These are phyloP conservation scores for Agrotis clavis DNA, from an alignment of 2,888 invertebrate genomes.

Conservation along the genomic window DNA sequence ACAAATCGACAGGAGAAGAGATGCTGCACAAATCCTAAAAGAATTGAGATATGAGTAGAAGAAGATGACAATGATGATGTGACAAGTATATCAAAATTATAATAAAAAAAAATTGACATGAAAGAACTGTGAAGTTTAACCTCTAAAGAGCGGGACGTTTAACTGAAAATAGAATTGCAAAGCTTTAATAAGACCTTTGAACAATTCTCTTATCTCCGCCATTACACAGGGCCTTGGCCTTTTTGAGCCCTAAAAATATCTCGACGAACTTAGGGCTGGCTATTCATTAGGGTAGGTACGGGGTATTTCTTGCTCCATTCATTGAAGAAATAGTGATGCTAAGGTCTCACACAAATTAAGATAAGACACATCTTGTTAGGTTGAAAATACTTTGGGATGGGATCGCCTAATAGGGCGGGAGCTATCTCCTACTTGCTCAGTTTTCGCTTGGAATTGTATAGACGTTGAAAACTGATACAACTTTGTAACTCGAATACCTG, in stretches of 20 bases:
- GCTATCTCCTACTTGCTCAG: neutral
- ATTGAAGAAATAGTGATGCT: constrained; percentile 31
- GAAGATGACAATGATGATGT: no score
- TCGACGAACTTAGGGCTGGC: constrained; percentile 16
- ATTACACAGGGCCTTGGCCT: constrained; percentile 15
- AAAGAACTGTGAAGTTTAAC: no score
- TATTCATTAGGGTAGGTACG: constrained; percentile 25
- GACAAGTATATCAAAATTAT: no score
- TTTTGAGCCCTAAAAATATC: constrained; percentile 37
- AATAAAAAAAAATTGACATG: no score
- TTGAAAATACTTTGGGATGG: neutral
- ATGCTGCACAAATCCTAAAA: no score
- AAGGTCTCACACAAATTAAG: constrained; percentile 27
- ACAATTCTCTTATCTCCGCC: constrained; percentile 31
- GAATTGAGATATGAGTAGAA: no score
- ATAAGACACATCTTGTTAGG: constrained; percentile 26
- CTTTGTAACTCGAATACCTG: no score
- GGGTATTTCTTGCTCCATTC: constrained; percentile 17
- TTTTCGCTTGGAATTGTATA: neutral
- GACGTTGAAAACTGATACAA: no score
- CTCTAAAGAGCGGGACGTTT: neutral
- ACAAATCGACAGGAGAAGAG: no score
- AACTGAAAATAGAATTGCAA: constrained; percentile 13
- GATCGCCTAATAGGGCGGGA: neutral
- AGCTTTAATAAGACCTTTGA: constrained; percentile 1